Percentiles rank a stretch among this genome's conserved stretches.
Conservation (phyloP, 2,888 invertebrate genomes). For the Drosophila kambysellisi region DNA sequence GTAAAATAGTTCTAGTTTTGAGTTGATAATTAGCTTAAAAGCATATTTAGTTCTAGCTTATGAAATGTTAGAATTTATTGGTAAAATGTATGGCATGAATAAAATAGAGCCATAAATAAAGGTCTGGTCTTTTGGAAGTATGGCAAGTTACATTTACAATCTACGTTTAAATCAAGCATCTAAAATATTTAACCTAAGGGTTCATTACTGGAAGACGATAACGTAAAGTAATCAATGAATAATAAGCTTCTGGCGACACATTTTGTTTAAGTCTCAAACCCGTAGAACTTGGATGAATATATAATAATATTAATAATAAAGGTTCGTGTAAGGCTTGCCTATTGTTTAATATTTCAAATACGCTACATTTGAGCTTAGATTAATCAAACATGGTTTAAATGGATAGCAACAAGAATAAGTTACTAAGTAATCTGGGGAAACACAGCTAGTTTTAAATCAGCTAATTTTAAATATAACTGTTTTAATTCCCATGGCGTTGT, state of each 20-base stretch:
- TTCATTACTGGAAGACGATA: neutral
- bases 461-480: neutral
- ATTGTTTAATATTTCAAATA: neutral
- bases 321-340: neutral
- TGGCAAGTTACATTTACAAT: neutral
- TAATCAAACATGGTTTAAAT: neutral
- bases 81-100: neutral
- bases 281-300: neutral
- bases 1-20: neutral
- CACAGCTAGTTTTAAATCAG: neutral
- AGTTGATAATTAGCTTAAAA: slow-evolving; percentile 4
- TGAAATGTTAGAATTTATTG: neutral
- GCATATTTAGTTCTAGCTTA: neutral
- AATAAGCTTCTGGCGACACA: neutral
- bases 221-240: neutral
- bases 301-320: neutral
- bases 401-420: neutral
- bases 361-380: too few species aligned
- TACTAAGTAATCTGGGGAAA: neutral
- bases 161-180: neutral
- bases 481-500: slow-evolving; percentile 28
- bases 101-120: neutral
- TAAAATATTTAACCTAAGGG: neutral
- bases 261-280: neutral
- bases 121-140: neutral